Percentiles rank a stretch among this genome's conserved stretches.
phyloP scores from a whole-genome alignment of 2,797 vertebrate species.

The Arnoldichthys spilopterus region DNA sequence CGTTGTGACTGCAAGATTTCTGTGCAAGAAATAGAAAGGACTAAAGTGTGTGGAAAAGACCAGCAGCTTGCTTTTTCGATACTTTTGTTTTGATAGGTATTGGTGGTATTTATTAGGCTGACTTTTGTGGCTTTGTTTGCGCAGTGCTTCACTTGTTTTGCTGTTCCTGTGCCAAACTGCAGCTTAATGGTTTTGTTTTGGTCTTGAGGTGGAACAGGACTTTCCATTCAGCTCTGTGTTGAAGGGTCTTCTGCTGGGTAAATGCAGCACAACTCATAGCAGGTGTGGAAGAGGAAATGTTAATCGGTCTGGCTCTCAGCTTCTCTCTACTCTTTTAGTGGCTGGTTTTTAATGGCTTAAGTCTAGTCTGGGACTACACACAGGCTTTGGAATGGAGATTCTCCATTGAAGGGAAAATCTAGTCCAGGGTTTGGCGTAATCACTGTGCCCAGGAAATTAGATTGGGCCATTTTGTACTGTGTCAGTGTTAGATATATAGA shows the following conservation, averaged over 20 bases:
- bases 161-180: constrained; percentile 25
- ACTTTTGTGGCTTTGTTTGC: constrained; percentile 4
- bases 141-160: neutral
- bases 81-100: constrained; percentile 29
- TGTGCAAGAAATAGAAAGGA: constrained; percentile 28
- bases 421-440: too few relatives aligned
- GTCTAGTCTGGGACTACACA: neutral
- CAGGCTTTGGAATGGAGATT: too few relatives aligned
- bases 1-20: constrained; percentile 36
- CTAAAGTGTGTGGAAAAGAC: neutral
- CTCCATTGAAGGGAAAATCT: too few relatives aligned
- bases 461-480: too few relatives aligned
- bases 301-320: neutral
- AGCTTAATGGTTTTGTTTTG: constrained; percentile 57
- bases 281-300: constrained; percentile 28
- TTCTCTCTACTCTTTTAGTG: neutral
- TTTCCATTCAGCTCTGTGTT: constrained; percentile 41
- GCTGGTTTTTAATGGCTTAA: too few relatives aligned
- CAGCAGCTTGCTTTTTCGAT: neutral
- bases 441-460: too few relatives aligned
- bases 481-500: too few relatives aligned
- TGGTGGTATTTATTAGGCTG: neutral
- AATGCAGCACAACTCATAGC: constrained; percentile 28
- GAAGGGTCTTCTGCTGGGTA: constrained; percentile 33
- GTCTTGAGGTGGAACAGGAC: constrained; percentile 26